These are phyloP conservation scores for Cebus imitator DNA, from an alignment of 2,113 vertebrate species.

Conservation along the genomic window DNA sequence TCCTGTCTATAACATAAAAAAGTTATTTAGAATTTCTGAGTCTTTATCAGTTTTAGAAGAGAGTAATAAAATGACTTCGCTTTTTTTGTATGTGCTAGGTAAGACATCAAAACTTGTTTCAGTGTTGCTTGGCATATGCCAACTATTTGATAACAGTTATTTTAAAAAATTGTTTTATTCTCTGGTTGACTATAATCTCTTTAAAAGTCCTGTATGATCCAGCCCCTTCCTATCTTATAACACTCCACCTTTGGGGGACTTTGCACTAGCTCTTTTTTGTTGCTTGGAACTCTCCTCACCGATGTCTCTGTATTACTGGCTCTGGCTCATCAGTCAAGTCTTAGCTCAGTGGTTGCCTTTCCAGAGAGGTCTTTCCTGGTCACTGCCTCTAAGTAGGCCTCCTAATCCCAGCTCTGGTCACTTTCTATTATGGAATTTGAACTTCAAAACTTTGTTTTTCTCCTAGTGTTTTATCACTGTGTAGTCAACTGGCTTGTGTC, in stretches of 20 bases:
- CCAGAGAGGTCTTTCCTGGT: not conserved
- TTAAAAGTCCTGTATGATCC: not conserved
- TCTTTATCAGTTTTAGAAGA: not conserved
- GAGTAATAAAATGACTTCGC: not conserved
- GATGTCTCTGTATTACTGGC: not conserved
- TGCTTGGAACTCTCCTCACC: not conserved
- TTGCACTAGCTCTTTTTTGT: not conserved
- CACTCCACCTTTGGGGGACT: not conserved
- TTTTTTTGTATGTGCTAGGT: not conserved
- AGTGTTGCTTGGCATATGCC: not conserved
- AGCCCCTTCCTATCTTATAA: not conserved
- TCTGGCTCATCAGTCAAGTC: not conserved
- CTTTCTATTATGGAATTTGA: not conserved
- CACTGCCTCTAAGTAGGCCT: not conserved
- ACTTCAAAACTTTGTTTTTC: not conserved
- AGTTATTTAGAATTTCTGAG: not conserved
- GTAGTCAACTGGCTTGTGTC: not conserved
- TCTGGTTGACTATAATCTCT: not conserved
- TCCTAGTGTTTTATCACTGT: not conserved
- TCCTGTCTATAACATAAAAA: not conserved
- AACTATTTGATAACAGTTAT: not conserved
- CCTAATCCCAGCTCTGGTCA: not conserved
- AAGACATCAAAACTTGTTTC: not conserved
- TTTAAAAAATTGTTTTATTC: not conserved
- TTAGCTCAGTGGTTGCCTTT: not conserved